Conservation (phyloP, 2,888 invertebrate genomes). For the Caenorhabditis angaria region DNA sequence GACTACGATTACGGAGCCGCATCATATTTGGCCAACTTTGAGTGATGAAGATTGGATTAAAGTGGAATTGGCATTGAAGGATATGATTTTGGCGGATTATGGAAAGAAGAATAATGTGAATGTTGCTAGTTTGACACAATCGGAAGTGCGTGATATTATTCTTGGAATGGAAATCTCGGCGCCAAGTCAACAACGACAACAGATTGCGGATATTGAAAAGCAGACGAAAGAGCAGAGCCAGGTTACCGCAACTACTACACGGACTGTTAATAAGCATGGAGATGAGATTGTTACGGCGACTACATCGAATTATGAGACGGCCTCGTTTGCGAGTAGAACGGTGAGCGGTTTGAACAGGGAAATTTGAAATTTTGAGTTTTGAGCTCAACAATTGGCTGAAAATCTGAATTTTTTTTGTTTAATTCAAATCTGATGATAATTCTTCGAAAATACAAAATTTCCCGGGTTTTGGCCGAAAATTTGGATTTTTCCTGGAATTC, state of each 20-base stretch:
- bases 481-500: no score
- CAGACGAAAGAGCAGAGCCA: conserved; percentile 93
- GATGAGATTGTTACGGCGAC: conserved; percentile 99
- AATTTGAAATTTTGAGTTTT: no score
- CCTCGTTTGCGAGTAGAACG: conserved; percentile 96
- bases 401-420: no score
- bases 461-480: no score
- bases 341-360: no score
- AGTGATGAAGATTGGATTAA: conserved; percentile 99
- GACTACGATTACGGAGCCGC: conserved; percentile 96
- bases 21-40: conserved; percentile 98
- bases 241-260: conserved; percentile 95
- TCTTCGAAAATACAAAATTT: no score
- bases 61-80: conserved; percentile 94
- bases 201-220: conserved; percentile 99
- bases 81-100: conserved; percentile 96
- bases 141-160: conserved; percentile 96
- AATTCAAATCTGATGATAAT: no score
- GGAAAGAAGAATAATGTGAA: conserved; percentile 99
- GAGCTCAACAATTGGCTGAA: no score
- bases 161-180: conserved; percentile 99
- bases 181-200: conserved; percentile 96
- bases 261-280: conserved; percentile 98
- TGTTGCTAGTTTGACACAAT: conserved; percentile 97
- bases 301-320: conserved; percentile 97